Base-by-base conservation (phyloP, 2,113 vertebrate species). In the Centropus bengalensis region DNA sequence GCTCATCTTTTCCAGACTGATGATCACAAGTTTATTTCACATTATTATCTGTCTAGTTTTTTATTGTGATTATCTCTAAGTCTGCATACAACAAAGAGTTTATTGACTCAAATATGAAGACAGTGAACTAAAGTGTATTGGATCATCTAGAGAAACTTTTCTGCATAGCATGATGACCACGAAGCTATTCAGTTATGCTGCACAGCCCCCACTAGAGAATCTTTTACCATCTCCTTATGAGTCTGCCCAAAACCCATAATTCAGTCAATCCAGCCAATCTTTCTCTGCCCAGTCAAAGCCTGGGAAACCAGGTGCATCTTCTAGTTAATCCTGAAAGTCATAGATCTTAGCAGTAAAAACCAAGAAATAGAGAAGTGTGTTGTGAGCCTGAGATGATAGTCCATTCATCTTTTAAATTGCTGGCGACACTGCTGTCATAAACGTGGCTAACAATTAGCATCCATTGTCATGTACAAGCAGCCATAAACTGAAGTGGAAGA, bases 271-370 rank as follows among this genome's bases (percentile, higher is more conserved):
- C 12, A 8, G 76, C 33, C 33, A 55, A 26, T 47, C n/a, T 79
- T 84, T 32, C 19, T 68, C 56, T 52, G 4, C 18, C 77, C 32
- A 54, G 11, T 49, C 38, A 91, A 89, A 92, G 45, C 70, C 79
- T 94, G 85, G 71, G 82, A 91, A 96, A 88, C 30, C 88, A 96
- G 88, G 79, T 94, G 85, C 52, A 75, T 68, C 56, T 86, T 81
- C 59, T 47, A 81, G 26, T 83, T 91, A 78, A 78, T 70, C 44
- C 62, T 49, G 28, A 93, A 88, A 88, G 82, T 56, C 52, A 91
- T 88, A 47, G 82, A 83, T 88, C 64, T 86, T 84, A 67, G 64
- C 49, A 81, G 52, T 64, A 86, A 93, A 88, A 88, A 55, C 5
- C n/a, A 86, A 86, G 59, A 68, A 84, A 55, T 18, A 19, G 33